Percentiles rank a stretch among this genome's conserved stretches.
phyloP scores from a whole-genome alignment of 2,113 vertebrate species.

The Forbesichthys papilliferus region DNA sequence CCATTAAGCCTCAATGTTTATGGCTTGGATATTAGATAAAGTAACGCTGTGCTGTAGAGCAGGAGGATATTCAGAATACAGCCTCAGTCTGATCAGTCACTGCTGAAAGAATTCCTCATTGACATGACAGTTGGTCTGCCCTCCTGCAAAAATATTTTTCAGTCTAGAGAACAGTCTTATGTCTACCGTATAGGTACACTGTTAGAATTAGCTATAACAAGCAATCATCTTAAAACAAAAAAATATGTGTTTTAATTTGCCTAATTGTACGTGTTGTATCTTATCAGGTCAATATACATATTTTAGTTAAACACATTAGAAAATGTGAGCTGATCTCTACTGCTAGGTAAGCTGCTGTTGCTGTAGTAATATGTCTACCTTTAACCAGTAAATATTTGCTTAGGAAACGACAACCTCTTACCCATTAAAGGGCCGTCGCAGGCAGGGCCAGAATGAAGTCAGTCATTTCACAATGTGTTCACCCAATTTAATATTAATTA shows the following conservation, averaged over 20 bases:
- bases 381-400: too few species aligned
- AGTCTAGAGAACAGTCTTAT: not conserved
- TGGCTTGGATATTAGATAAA: not conserved
- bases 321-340: not conserved
- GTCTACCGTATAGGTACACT: not conserved
- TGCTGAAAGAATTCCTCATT: constrained; percentile 61
- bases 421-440: not conserved
- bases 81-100: constrained; percentile 12
- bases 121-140: constrained; percentile 46
- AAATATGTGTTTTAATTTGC: too few species aligned
- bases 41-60: not conserved
- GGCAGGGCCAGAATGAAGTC: not conserved
- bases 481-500: constrained; percentile 28
- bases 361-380: not conserved
- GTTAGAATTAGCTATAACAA: too few species aligned
- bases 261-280: too few species aligned
- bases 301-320: not conserved
- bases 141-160: constrained; percentile 32
- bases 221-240: too few species aligned
- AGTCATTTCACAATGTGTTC: constrained; percentile 13
- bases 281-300: not conserved
- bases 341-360: too few species aligned
- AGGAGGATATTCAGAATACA: not conserved
- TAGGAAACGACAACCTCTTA: too few species aligned
- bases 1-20: too few species aligned